Evolutionary conservation across 2,888 invertebrate species (phyloP).

Genomic region (Philhelius pedissequus): DNA sequence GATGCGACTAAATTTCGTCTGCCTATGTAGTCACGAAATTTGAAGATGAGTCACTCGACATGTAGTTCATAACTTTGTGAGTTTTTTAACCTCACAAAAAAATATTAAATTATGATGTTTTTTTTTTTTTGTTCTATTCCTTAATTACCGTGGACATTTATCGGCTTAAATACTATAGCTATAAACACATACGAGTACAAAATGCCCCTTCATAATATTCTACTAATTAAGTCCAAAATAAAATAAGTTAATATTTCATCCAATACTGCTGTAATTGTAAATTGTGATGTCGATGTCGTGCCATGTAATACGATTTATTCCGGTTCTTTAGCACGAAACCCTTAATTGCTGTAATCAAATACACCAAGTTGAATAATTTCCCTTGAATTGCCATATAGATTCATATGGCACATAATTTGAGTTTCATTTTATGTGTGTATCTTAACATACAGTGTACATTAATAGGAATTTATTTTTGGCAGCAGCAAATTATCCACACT

Average conservation of each 20-base stretch:
- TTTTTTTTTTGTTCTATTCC: neutral
- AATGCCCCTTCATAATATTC: neutral
- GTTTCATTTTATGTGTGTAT: neutral
- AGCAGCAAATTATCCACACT: neutral
- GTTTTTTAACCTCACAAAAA: neutral
- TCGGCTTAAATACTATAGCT: neutral
- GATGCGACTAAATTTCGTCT: neutral
- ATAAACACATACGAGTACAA: too few species aligned
- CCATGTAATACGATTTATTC: constrained; percentile 20
- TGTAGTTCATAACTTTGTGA: neutral
- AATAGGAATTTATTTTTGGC: constrained; percentile 4
- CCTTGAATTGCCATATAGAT: constrained; percentile 6
- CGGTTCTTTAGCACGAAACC: constrained; percentile 16
- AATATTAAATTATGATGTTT: neutral
- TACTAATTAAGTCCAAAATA: constrained; percentile 7
- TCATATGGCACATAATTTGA: neutral
- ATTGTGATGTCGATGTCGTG: neutral
- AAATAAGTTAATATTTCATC: constrained; percentile 1
- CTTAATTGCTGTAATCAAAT: constrained; percentile 21
- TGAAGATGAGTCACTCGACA: neutral
- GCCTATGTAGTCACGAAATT: neutral
- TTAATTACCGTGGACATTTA: neutral
- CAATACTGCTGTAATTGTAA: too few species aligned
- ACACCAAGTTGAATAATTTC: constrained; percentile 9
- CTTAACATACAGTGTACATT: neutral